Evolutionary conservation across 1,140 invertebrate genomes (phyloP).

Genomic region (Heliconius melpomene): DNA sequence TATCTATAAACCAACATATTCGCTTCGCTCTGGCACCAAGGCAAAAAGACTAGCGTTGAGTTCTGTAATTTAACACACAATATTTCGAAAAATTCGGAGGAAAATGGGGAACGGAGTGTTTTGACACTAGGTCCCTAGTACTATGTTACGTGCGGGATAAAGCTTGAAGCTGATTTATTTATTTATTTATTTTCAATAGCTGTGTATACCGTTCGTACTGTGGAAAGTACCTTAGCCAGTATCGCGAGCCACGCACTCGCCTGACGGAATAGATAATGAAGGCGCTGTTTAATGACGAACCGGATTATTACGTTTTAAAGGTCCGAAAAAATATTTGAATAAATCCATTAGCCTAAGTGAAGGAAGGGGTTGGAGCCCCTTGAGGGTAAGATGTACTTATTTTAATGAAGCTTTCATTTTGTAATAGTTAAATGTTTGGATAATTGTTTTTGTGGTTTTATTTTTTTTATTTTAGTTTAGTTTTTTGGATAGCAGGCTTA

Average conservation of each 20-base stretch:
- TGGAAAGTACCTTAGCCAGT: constrained; percentile 30
- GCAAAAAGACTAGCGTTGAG: too few species aligned
- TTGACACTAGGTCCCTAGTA: too few species aligned
- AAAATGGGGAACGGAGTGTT: too few species aligned
- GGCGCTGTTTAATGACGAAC: constrained; percentile 32
- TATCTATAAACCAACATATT: too few species aligned
- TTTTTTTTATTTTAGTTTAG: not conserved
- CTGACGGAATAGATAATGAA: constrained; percentile 43
- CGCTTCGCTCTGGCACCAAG: too few species aligned
- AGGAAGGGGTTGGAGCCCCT: constrained; percentile 16
- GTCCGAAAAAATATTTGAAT: constrained; percentile 37
- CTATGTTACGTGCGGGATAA: too few species aligned
- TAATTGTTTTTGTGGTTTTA: not conserved
- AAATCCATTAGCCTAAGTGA: constrained; percentile 39
- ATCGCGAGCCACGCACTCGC: constrained; percentile 41
- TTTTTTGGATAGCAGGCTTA: not conserved
- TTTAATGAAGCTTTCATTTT: not conserved
- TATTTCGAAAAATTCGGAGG: too few species aligned
- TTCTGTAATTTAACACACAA: too few species aligned
- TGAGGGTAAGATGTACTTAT: constrained; percentile 2
- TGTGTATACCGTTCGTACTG: not conserved
- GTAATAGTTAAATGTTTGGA: not conserved
- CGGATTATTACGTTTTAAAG: constrained; percentile 38
- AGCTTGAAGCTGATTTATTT: too few species aligned
- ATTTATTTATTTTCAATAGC: too few species aligned